A percentile compares a stretch with the other conserved stretches of the same genome.
These are phyloP conservation scores for Pithecia hirsuta DNA, from an alignment of 2,797 vertebrate species.

Conservation along the genomic window DNA sequence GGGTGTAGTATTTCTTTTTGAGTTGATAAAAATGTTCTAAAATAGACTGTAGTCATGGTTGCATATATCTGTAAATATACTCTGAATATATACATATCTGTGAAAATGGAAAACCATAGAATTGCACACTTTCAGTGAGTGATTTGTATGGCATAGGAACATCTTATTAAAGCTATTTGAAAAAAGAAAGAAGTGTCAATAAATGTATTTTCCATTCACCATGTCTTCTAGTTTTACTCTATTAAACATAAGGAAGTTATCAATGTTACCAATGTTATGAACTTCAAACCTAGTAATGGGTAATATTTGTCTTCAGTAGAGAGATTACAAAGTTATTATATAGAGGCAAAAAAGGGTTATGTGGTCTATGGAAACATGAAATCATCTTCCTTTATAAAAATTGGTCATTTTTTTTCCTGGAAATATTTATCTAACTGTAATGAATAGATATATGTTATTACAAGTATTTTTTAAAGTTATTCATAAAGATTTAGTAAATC, in stretches of 20 bases:
- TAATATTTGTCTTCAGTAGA: background rate
- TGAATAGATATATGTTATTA: background rate
- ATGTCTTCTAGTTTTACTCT: background rate
- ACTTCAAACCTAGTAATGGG: background rate
- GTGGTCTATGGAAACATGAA: background rate
- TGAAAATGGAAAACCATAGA: background rate
- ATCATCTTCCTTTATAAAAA: background rate
- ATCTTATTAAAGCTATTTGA: background rate
- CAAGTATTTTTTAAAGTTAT: background rate
- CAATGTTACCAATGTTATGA: background rate
- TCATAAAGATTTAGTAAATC: background rate
- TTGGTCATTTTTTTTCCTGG: background rate
- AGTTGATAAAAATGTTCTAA: background rate
- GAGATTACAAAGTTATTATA: background rate
- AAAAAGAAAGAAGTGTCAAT: background rate
- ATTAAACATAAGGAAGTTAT: background rate
- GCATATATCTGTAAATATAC: background rate
- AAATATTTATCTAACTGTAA: background rate
- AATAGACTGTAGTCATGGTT: background rate
- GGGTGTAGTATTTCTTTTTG: background rate
- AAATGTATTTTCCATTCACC: background rate
- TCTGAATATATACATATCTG: background rate
- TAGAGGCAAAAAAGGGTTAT: background rate
- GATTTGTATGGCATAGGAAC: too few species aligned
- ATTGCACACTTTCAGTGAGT: background rate